Evolutionary conservation across 2,797 vertebrate species (phyloP).

Genomic region (Pangasius larnaudii): DNA sequence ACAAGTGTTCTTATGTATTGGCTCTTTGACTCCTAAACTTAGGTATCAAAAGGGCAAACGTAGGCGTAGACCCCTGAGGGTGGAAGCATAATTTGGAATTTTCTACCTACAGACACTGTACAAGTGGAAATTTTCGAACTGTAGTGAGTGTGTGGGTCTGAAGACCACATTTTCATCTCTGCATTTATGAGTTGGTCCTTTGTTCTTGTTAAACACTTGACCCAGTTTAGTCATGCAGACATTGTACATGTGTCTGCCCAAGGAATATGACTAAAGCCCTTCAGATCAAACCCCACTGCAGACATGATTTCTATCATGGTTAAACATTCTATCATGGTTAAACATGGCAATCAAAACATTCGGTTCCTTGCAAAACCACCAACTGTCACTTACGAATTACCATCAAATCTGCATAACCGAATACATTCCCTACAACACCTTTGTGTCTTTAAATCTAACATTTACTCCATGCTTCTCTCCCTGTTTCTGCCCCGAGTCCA

Average conservation of each 20-base stretch:
- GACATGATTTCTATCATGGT: not conserved
- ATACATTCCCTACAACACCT: not conserved
- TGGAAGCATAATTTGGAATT: not conserved
- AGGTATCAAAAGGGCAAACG: not conserved
- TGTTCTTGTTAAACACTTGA: slow-evolving; percentile 27
- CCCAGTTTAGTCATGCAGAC: slow-evolving; percentile 6
- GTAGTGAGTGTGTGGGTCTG: not conserved
- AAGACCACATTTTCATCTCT: slow-evolving; percentile 6
- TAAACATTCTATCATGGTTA: not conserved
- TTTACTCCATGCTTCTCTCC: not conserved
- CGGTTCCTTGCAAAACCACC: not conserved
- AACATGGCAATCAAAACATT: not conserved
- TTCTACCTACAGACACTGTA: not conserved
- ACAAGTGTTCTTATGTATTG: not conserved
- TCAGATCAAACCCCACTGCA: not conserved
- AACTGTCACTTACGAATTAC: not conserved
- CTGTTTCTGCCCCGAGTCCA: not conserved
- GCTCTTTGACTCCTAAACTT: not conserved
- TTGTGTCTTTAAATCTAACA: not conserved
- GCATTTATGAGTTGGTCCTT: slow-evolving; percentile 30
- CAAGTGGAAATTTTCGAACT: not conserved
- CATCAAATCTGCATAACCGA: not conserved
- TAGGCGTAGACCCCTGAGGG: not conserved
- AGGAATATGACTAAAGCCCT: not conserved
- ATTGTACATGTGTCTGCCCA: not conserved